These are phyloP conservation scores for Aurelia aurita DNA, from an alignment of 30 jellyfish, hydroid and myxozoan genomes.

Conservation along the genomic window DNA sequence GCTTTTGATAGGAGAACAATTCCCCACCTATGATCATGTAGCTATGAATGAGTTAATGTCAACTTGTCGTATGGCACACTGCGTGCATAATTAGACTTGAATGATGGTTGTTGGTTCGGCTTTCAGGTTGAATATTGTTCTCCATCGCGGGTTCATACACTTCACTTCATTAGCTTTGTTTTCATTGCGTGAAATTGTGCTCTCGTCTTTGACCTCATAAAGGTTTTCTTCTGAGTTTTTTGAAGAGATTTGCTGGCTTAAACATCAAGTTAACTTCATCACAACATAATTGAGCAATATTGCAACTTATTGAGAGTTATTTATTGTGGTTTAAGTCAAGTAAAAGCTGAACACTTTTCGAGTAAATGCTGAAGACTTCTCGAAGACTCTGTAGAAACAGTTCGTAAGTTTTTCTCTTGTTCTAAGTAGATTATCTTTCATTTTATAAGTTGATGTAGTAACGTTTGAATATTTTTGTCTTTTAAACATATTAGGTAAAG, in stretches of 20 bases:
- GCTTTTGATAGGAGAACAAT: slow-evolving; percentile 54
- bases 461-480: no score
- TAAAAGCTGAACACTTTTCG: no score
- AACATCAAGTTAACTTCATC: background rate
- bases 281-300: background rate
- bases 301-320: no score
- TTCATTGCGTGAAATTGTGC: slow-evolving; percentile 71
- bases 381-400: no score
- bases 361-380: no score
- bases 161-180: slow-evolving; percentile 56
- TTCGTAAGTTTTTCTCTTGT: no score
- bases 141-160: slow-evolving; percentile 53
- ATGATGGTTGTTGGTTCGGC: slow-evolving; percentile 45
- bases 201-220: slow-evolving; percentile 63
- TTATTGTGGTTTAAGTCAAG: no score
- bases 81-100: slow-evolving; percentile 50
- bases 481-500: no score
- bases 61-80: slow-evolving; percentile 56
- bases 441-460: no score
- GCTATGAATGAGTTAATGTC: slow-evolving; percentile 45
- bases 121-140: slow-evolving; percentile 73
- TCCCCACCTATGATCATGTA: slow-evolving; percentile 60
- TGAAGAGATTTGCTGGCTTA: background rate
- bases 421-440: no score
- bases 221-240: background rate